A percentile compares a stretch with the other conserved stretches of the same genome.
Evolutionary conservation across 2,113 vertebrate species (phyloP).

Genomic region (Taurulus bubalis): DNA sequence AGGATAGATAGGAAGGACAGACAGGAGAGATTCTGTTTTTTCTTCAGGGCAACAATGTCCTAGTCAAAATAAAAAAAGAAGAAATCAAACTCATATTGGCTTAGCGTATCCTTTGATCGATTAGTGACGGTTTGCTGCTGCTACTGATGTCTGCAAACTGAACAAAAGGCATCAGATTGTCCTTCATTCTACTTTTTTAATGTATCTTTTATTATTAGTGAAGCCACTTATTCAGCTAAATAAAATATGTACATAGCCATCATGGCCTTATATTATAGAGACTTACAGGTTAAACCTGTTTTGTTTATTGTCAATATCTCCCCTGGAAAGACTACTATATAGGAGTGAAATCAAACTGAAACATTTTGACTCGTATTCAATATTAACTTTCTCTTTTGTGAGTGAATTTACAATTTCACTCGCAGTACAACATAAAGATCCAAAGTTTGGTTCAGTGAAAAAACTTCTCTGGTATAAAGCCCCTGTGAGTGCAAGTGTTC

Average conservation of each 20-base stretch:
- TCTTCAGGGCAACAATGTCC: not conserved
- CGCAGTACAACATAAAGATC: not conserved
- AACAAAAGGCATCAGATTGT: not conserved
- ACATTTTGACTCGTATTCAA: not conserved
- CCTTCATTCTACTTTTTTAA: not conserved
- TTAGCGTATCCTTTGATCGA: not conserved
- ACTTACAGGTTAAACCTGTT: not conserved
- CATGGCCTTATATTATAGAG: not conserved
- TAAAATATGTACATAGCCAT: not conserved
- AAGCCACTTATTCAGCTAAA: not conserved
- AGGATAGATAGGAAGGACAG: not conserved
- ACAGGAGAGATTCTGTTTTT: not conserved
- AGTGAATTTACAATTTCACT: not conserved
- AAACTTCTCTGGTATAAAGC: constrained; percentile 19
- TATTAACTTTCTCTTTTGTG: not conserved
- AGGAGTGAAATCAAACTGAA: not conserved
- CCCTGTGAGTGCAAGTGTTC: constrained; percentile 9
- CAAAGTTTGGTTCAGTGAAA: constrained; percentile 9
- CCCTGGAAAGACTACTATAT: not conserved
- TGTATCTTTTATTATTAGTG: not conserved
- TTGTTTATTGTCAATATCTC: not conserved
- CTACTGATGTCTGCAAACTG: not conserved
- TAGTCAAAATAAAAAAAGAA: not conserved
- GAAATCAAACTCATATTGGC: constrained; percentile 1
- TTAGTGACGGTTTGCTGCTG: not conserved